A percentile compares a stretch with the other conserved stretches of the same genome.
Conservation (phyloP, 2,797 vertebrate genomes). For the Anableps anableps region DNA sequence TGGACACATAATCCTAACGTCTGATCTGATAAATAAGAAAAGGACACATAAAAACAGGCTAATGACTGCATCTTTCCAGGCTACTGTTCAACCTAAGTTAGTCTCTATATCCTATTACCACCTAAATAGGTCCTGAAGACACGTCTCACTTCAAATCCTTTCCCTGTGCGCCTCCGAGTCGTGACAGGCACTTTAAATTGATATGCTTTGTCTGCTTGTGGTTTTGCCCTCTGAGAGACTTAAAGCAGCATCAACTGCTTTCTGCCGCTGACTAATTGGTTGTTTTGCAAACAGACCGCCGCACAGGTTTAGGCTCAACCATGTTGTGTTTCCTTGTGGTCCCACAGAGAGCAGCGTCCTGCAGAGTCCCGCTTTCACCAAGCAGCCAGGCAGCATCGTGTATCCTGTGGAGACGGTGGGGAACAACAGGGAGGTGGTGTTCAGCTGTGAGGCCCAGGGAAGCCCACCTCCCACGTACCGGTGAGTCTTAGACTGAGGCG, state of each 20-base stretch:
- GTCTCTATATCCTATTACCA: slow-evolving; percentile 66
- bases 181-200: slow-evolving; percentile 71
- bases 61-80: slow-evolving; percentile 56
- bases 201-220: slow-evolving; percentile 75
- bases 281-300: slow-evolving; percentile 61
- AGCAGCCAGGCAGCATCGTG: slow-evolving; percentile 91
- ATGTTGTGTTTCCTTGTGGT: slow-evolving; percentile 52
- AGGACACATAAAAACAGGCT: slow-evolving; percentile 51
- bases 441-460: slow-evolving; percentile 92
- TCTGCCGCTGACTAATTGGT: slow-evolving; percentile 65
- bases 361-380: slow-evolving; percentile 90
- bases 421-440: slow-evolving; percentile 91
- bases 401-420: slow-evolving; percentile 91
- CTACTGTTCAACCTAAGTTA: slow-evolving; percentile 69
- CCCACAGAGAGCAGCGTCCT: slow-evolving; percentile 83
- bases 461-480: slow-evolving; percentile 88
- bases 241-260: slow-evolving; percentile 45
- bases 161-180: slow-evolving; percentile 31
- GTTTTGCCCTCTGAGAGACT: slow-evolving; percentile 64
- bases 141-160: slow-evolving; percentile 58
- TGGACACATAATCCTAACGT: slow-evolving; percentile 48
- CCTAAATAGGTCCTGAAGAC: slow-evolving; percentile 68
- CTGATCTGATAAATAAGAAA: slow-evolving; percentile 40
- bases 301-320: slow-evolving; percentile 36
- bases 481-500: slow-evolving; percentile 72